These are phyloP conservation scores for Dastarcus helophoroides DNA, from an alignment of 2,888 invertebrate species.

Conservation along the genomic window DNA sequence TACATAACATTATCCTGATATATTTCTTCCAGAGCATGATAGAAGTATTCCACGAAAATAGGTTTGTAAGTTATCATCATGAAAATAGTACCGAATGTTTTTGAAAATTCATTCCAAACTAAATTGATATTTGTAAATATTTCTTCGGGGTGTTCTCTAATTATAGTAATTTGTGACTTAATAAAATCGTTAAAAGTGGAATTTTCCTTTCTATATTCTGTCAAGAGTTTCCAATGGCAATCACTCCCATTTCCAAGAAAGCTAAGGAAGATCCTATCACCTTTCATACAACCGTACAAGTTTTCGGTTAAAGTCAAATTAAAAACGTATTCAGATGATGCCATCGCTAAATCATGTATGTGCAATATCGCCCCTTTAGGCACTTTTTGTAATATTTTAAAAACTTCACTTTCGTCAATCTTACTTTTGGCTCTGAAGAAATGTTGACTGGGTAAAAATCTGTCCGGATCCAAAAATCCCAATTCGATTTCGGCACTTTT, in stretches of 20 bases:
- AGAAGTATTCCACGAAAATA: conserved; percentile 44
- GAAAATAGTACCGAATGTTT: conserved; percentile 43
- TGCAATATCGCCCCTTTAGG: conserved; percentile 56
- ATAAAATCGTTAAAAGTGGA: conserved; percentile 41
- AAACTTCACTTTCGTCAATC: conserved; percentile 52
- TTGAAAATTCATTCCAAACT: conserved; percentile 48
- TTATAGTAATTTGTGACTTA: conserved; percentile 43
- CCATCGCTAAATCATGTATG: conserved; percentile 51
- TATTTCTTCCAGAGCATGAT: conserved; percentile 44
- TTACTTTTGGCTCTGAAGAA: conserved; percentile 49
- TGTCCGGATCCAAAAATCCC: conserved; percentile 22
- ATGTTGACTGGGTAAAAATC: conserved; percentile 52
- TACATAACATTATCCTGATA: conserved; percentile 53
- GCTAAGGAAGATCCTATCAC: conserved; percentile 17
- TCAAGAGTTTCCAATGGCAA: conserved; percentile 12
- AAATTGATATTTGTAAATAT: conserved; percentile 43
- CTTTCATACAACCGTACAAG: conserved; percentile 41
- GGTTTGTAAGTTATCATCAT: conserved; percentile 44
- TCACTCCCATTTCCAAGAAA: conserved; percentile 1
- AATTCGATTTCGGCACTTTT: conserved; percentile 26
- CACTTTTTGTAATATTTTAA: conserved; percentile 50
- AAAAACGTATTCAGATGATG: conserved; percentile 47
- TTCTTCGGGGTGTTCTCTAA: conserved; percentile 36
- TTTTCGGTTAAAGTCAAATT: conserved; percentile 48
- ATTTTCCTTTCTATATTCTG: conserved; percentile 8